Evolutionary conservation across 2,113 vertebrate genomes (phyloP).

Genomic region (Stegostoma tigrinum): DNA sequence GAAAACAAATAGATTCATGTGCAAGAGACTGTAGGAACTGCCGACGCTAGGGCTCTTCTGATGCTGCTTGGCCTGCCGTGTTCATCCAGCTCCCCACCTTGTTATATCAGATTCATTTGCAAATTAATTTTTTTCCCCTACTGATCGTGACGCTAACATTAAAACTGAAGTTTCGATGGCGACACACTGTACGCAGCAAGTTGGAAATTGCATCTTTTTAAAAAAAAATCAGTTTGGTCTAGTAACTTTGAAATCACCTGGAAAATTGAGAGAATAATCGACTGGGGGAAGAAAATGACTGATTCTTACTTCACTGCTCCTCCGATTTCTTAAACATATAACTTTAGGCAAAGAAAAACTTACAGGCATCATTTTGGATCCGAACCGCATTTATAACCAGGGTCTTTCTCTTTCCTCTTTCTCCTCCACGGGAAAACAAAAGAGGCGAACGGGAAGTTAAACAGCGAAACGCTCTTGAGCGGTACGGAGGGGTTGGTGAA

Average conservation of each 20-base stretch:
- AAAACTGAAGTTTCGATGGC: background rate
- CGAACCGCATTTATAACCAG: constrained; percentile 22
- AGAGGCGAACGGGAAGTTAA: background rate
- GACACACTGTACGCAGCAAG: background rate
- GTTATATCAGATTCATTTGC: too few species aligned
- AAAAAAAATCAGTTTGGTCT: background rate
- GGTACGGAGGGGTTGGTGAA: background rate
- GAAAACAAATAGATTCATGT: background rate
- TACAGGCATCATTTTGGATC: constrained; percentile 33
- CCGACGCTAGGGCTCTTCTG: too few species aligned
- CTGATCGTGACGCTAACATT: background rate
- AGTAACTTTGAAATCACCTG: background rate
- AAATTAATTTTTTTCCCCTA: background rate
- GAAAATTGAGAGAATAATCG: too few species aligned
- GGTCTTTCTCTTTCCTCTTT: background rate
- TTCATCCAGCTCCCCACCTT: too few species aligned
- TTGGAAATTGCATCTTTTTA: background rate
- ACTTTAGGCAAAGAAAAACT: background rate
- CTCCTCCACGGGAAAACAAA: background rate
- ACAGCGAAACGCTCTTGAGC: background rate
- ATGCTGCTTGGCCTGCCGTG: too few species aligned
- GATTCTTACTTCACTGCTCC: too few species aligned
- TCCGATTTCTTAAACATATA: too few species aligned
- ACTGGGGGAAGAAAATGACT: background rate
- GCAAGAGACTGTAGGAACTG: too few species aligned